Conservation (phyloP, 2,113 vertebrate genomes). For the Proterorhinus semilunaris region DNA sequence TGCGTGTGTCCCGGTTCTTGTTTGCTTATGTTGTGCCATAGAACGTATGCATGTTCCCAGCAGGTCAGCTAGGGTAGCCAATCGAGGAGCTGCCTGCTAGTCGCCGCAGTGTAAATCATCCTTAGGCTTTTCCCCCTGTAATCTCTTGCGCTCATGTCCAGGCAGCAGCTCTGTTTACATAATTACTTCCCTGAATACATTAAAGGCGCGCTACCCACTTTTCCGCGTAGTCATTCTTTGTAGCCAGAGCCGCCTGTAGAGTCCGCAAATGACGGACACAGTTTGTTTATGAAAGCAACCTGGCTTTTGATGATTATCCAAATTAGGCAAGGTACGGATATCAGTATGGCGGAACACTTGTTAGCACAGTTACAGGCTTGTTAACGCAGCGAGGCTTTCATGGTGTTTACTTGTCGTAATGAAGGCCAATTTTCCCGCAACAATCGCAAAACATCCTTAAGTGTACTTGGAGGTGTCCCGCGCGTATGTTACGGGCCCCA, state of each 20-base stretch:
- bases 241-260: slow-evolving; percentile 13
- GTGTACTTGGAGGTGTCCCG: not conserved
- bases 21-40: slow-evolving; percentile 7
- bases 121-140: slow-evolving; percentile 29
- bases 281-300: slow-evolving; percentile 32
- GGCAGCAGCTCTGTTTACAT: slow-evolving; percentile 47
- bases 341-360: slow-evolving; percentile 21
- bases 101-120: slow-evolving; percentile 41
- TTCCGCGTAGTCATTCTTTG: slow-evolving; percentile 26
- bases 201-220: slow-evolving; percentile 20
- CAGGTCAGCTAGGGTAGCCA: slow-evolving; percentile 53
- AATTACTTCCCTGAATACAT: slow-evolving; percentile 55
- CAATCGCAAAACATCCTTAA: slow-evolving; percentile 1
- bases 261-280: slow-evolving; percentile 33
- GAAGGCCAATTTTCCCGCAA: slow-evolving; percentile 31
- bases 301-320: slow-evolving; percentile 31
- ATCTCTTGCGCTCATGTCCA: slow-evolving; percentile 47
- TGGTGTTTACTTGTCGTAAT: slow-evolving; percentile 29
- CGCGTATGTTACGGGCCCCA: no score
- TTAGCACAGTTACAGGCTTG: slow-evolving; percentile 31
- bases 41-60: slow-evolving; percentile 24
- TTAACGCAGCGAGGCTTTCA: slow-evolving; percentile 22
- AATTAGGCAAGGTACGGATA: slow-evolving; percentile 13
- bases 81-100: slow-evolving; percentile 18
- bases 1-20: not conserved